phyloP scores from a whole-genome alignment of 2,888 invertebrate species.

The Frankliniella intonsa region DNA sequence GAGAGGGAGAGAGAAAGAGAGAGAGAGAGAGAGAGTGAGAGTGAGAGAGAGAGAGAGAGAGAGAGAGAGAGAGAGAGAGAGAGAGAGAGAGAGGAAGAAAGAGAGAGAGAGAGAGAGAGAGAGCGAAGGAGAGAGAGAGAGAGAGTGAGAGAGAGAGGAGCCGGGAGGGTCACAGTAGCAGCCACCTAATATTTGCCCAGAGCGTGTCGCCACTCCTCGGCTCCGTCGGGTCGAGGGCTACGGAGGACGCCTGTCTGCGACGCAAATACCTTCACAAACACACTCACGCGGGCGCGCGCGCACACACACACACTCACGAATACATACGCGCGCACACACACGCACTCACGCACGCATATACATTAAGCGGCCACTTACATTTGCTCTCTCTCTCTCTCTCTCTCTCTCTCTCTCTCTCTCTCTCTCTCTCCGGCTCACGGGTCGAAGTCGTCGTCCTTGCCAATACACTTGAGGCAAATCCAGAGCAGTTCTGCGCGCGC shows the following conservation, averaged over 20 bases:
- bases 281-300: not conserved
- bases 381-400: too few relatives aligned
- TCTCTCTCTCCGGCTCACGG: too few relatives aligned
- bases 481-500: too few relatives aligned
- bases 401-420: too few relatives aligned
- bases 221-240: not conserved
- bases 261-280: not conserved
- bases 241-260: too few relatives aligned
- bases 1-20: slow-evolving; percentile 24
- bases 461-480: too few relatives aligned
- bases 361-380: too few relatives aligned
- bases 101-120: slow-evolving; percentile 25
- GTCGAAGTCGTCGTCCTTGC: too few relatives aligned
- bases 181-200: not conserved
- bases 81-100: not conserved
- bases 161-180: not conserved
- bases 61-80: slow-evolving; percentile 4
- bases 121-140: not conserved
- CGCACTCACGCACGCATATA: not conserved
- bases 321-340: not conserved
- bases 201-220: not conserved
- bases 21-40: not conserved
- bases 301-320: not conserved
- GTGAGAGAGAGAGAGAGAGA: not conserved
- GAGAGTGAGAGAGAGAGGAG: not conserved